These are phyloP conservation scores for Drosophila eugracilis DNA, from an alignment of 1,140 invertebrate genomes.

Conservation along the genomic window DNA sequence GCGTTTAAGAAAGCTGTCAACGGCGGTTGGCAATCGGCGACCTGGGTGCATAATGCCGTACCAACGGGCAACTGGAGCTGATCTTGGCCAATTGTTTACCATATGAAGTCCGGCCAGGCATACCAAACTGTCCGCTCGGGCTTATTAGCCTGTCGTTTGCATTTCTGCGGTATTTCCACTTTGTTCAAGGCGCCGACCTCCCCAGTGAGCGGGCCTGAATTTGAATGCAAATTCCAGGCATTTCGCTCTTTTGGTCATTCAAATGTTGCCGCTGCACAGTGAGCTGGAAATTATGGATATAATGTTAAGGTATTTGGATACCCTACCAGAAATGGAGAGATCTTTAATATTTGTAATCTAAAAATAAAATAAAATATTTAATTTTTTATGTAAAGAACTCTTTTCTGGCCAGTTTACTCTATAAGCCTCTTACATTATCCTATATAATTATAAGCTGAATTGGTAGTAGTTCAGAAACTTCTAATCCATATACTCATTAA, in stretches of 20 bases:
- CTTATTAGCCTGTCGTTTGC: constrained; percentile 84
- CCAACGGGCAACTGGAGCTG: constrained; percentile 41
- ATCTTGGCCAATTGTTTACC: constrained; percentile 71
- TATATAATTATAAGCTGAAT: no score
- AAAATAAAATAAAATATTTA: no score
- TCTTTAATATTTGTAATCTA: not conserved
- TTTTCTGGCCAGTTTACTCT: no score
- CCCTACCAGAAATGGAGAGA: not conserved
- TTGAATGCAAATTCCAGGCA: constrained; percentile 78
- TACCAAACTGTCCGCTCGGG: constrained; percentile 71
- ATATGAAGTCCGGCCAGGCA: constrained; percentile 70
- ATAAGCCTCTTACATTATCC: no score
- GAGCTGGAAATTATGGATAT: not conserved
- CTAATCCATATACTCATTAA: constrained; percentile 3
- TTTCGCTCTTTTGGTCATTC: constrained; percentile 70
- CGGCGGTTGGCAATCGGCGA: constrained; percentile 9
- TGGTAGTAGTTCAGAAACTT: not conserved
- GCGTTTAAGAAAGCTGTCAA: constrained; percentile 78
- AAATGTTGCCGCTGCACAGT: constrained; percentile 58
- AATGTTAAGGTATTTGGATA: not conserved
- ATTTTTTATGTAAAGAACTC: no score
- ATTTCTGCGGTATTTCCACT: constrained; percentile 71
- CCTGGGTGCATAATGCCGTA: constrained; percentile 67
- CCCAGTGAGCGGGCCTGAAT: constrained; percentile 35
- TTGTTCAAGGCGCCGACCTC: constrained; percentile 40